These are phyloP conservation scores for Drosophila tristis DNA, from an alignment of 1,140 invertebrate species.

Conservation along the genomic window DNA sequence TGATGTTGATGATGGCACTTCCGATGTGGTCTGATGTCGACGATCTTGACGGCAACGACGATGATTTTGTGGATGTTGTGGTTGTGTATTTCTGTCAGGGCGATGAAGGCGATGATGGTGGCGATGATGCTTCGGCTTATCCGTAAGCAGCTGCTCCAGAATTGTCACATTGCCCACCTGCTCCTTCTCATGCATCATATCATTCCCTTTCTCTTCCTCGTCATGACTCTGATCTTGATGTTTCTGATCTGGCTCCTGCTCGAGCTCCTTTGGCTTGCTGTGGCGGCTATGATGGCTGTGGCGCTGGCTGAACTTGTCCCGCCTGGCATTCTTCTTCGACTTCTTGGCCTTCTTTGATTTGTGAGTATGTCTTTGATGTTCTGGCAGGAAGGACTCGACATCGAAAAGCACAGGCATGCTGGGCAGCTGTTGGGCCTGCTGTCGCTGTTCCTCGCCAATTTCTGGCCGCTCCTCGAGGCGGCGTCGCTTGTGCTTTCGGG, in stretches of 20 bases:
- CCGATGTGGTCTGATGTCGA: too few species aligned
- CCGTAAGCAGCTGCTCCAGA: not conserved
- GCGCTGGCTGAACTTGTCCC: not conserved
- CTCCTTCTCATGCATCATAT: not conserved
- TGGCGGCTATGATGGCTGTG: too few species aligned
- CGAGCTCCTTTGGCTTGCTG: not conserved
- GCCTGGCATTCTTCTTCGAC: conserved; percentile 3
- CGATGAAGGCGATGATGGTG: not conserved
- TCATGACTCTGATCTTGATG: too few species aligned
- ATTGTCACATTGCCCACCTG: not conserved
- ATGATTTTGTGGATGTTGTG: not conserved
- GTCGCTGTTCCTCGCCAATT: too few species aligned
- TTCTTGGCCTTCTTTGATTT: conserved; percentile 1
- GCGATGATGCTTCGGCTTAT: too few species aligned
- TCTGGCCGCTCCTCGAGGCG: not conserved
- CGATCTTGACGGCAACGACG: not conserved
- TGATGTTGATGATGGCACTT: not conserved
- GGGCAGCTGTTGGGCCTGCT: too few species aligned
- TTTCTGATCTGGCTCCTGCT: too few species aligned
- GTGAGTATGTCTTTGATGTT: not conserved
- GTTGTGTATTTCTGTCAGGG: not conserved
- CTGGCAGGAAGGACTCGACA: not conserved
- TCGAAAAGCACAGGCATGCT: not conserved
- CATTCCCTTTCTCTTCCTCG: not conserved
- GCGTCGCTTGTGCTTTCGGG: not conserved